phyloP scores from a whole-genome alignment of 2,888 invertebrate species.

The Pseudoips prasinana region DNA sequence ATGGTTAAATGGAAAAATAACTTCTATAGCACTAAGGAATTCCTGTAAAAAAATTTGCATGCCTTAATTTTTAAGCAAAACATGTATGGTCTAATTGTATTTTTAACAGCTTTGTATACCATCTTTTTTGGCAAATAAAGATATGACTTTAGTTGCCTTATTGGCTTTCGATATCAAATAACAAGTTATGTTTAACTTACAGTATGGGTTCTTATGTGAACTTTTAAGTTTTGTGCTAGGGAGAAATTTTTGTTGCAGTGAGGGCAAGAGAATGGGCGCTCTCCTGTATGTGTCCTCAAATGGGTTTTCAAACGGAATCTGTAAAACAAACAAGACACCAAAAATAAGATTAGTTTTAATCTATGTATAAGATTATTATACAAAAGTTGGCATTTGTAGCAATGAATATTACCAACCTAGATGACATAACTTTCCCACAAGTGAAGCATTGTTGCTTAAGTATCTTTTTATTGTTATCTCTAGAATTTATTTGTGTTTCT shows the following conservation, averaged over 20 bases:
- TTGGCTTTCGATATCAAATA: too few relatives aligned
- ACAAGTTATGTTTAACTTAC: too few relatives aligned
- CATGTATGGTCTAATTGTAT: too few relatives aligned
- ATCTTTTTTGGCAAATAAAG: too few relatives aligned
- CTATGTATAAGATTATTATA: too few relatives aligned
- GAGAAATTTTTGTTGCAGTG: constrained; percentile 69
- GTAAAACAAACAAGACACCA: constrained; percentile 16
- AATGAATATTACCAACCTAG: constrained; percentile 47
- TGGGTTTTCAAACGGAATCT: constrained; percentile 75
- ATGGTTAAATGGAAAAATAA: too few relatives aligned
- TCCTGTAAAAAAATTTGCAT: too few relatives aligned
- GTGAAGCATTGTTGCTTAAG: constrained; percentile 68
- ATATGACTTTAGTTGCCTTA: too few relatives aligned
- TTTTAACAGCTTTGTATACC: too few relatives aligned
- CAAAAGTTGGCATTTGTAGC: background rate
- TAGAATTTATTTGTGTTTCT: constrained; percentile 11
- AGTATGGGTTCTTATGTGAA: constrained; percentile 70
- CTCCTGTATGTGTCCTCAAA: constrained; percentile 62
- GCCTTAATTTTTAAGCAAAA: too few relatives aligned
- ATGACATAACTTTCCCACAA: constrained; percentile 79
- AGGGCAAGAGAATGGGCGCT: constrained; percentile 61
- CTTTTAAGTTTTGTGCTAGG: constrained; percentile 65
- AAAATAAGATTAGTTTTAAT: background rate
- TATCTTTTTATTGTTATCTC: constrained; percentile 26
- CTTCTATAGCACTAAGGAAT: too few relatives aligned